Percentiles rank a stretch among this genome's conserved stretches.
phyloP scores from a whole-genome alignment of 2,113 vertebrate species.

The Albula glossodonta region DNA sequence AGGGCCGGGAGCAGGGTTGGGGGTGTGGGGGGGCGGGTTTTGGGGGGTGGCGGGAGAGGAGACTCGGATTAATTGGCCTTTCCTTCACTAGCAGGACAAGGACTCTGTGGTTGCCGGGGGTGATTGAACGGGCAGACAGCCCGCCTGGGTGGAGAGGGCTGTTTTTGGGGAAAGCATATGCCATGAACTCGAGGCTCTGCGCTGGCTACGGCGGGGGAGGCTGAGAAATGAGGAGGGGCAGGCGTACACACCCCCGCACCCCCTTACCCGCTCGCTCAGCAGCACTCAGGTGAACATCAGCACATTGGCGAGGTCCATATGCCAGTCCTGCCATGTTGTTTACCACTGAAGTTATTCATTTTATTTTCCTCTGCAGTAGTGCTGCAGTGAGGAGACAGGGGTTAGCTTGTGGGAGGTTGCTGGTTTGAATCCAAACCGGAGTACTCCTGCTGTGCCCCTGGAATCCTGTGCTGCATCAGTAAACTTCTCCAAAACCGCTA shows the following conservation, averaged over 20 bases:
- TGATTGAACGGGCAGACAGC: neutral
- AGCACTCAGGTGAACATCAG: too few species aligned
- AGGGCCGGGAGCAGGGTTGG: too few species aligned
- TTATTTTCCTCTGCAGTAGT: too few species aligned
- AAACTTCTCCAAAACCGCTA: neutral
- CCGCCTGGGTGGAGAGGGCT: neutral
- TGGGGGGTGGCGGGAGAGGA: neutral
- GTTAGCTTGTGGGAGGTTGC: neutral
- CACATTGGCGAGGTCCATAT: too few species aligned
- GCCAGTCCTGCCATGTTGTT: too few species aligned
- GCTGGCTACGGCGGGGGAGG: neutral
- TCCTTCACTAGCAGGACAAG: neutral
- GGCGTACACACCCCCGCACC: neutral
- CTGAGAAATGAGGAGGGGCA: neutral
- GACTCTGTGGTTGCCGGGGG: conserved; percentile 1
- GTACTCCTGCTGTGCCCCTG: neutral
- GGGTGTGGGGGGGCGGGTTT: neutral
- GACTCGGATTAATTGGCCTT: neutral
- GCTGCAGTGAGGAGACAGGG: too few species aligned
- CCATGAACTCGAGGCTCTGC: neutral
- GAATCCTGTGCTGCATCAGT: neutral
- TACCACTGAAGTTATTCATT: too few species aligned
- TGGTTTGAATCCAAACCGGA: neutral
- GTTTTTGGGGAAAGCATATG: conserved; percentile 8
- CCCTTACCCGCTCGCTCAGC: neutral